Conservation (phyloP, 1,140 invertebrate genomes). For the Dendrolimus punctatus region DNA sequence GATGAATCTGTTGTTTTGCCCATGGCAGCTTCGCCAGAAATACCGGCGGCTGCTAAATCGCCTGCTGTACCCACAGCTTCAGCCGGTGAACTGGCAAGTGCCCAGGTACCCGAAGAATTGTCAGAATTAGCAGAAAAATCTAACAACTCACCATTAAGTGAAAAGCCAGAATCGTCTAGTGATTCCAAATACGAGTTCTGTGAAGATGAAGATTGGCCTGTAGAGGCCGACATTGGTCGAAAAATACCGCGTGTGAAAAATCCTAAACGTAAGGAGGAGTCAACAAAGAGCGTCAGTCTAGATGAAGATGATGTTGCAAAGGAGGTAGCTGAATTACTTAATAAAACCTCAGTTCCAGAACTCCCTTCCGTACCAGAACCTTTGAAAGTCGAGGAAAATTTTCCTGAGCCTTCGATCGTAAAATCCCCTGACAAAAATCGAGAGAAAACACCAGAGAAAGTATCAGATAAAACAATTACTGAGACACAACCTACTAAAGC, state of each 20-base stretch:
- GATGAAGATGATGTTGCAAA: constrained; percentile 67
- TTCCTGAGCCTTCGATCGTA: constrained; percentile 60
- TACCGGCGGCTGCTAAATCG: constrained; percentile 56
- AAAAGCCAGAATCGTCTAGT: constrained; percentile 48
- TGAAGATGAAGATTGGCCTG: constrained; percentile 70
- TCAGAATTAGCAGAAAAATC: constrained; percentile 29
- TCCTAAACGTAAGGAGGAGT: constrained; percentile 53
- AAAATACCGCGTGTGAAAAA: constrained; percentile 70
- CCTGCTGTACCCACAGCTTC: constrained; percentile 35
- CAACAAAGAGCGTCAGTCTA: constrained; percentile 45
- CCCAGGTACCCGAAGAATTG: constrained; percentile 28
- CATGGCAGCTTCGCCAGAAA: constrained; percentile 59
- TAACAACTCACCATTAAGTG: constrained; percentile 28
- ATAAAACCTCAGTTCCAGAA: constrained; percentile 71
- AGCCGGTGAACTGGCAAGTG: constrained; percentile 37
- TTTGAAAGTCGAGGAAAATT: constrained; percentile 66
- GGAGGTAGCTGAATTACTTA: constrained; percentile 72
- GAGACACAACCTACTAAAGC: constrained; percentile 57
- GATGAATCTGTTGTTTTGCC: constrained; percentile 40
- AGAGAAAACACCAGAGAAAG: constrained; percentile 44
- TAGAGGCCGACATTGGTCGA: constrained; percentile 61
- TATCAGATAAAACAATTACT: constrained; percentile 23
- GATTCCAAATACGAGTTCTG: constrained; percentile 73
- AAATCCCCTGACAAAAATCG: constrained; percentile 63
- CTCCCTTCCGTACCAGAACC: constrained; percentile 61